These are phyloP conservation scores for Ptilodon capucinus DNA, from an alignment of 2,888 invertebrate genomes.

Conservation along the genomic window DNA sequence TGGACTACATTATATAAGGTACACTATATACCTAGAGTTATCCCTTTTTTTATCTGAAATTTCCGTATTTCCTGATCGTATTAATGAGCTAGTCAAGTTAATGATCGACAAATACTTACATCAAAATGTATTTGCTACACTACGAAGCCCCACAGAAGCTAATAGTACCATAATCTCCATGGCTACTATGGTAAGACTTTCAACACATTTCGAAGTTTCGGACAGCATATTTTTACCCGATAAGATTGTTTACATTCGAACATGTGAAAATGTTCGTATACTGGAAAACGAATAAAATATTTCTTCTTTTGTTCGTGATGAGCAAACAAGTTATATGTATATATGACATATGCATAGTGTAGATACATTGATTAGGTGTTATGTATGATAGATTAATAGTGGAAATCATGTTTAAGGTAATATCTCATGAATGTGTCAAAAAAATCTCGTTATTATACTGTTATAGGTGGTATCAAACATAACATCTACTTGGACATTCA, in stretches of 20 bases:
- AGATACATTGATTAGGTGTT: neutral
- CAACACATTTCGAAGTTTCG: neutral
- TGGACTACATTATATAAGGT: neutral
- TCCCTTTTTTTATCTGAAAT: too few species aligned
- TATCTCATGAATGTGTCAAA: too few species aligned
- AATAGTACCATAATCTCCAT: neutral
- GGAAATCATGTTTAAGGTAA: too few species aligned
- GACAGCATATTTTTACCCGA: neutral
- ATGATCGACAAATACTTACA: too few species aligned
- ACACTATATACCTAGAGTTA: neutral
- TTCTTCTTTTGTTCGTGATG: neutral
- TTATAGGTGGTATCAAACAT: too few species aligned
- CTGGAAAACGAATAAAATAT: neutral
- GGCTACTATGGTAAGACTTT: neutral
- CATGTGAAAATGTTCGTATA: neutral
- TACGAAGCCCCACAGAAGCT: neutral
- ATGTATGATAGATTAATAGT: too few species aligned
- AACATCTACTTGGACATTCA: too few species aligned
- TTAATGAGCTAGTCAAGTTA: too few species aligned
- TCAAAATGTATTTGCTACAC: too few species aligned
- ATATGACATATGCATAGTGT: neutral
- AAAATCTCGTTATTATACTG: too few species aligned
- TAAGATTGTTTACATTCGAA: neutral
- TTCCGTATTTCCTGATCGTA: too few species aligned
- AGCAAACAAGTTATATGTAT: neutral